Evolutionary conservation across 2,113 vertebrate genomes (phyloP), one percentile per base, ranked within the genome.

Genomic region (Myotis yumanensis): DNA sequence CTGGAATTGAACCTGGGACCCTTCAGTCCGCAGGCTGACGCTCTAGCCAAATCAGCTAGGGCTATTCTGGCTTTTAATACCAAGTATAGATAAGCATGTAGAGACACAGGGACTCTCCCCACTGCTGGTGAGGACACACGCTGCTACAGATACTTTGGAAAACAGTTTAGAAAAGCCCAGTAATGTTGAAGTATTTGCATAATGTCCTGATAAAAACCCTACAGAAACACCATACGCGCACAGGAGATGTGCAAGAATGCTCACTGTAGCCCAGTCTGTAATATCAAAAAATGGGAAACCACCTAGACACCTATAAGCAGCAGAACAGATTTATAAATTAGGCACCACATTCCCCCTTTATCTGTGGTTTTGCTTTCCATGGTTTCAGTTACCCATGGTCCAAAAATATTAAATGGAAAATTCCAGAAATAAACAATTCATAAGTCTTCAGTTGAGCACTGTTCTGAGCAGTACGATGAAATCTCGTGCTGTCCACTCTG

Each of bases 181-280:
- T 5, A 4, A 18, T 35, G 64, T 0, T 40, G n/a, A 51, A 62
- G 80, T 12, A 37, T 93, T 54, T n/a, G 20, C 3, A 7, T 2
- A 35, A 6, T 0, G 1, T 17, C 12, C 54, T 40, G 71, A 32
- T 7, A n/a, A 12, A 68, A 22, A 25, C n/a, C 48, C 28, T 3
- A 14, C 20, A 52, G 83, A 51, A 43, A 77, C 4, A 0, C 32
- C 5, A 14, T 37, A 32, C 23, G 28, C 0, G 1, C 0, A 35
- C 40, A 68, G 77, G n/a, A 48, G 66, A 0, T 0, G 11, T 7
- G 28, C 80, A 66, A 15, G 66, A 32, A 14, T 4, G 11, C 10
- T 11, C 18, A 10, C 57, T 2, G 28, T 5, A 40, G 71, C n/a
- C n/a, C n/a, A 28, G 12, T 28, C 8, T 16, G 18, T 54, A 64